Evolutionary conservation across 53 echinoderm and acorn worm species (phyloP).

Genomic region (Pentamera pediparva): DNA sequence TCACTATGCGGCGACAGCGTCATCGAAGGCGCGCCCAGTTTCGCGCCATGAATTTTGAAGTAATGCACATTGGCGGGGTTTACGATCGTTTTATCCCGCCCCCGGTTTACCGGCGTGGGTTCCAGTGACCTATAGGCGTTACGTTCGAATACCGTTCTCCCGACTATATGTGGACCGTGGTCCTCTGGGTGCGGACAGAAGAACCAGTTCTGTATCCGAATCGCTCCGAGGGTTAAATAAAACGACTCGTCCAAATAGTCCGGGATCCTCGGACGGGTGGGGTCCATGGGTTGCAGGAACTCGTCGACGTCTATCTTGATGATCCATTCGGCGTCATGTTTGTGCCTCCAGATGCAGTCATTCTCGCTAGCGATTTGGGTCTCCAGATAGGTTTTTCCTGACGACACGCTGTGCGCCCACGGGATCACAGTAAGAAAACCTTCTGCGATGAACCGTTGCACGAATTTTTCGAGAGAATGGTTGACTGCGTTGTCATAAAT

Average conservation of each 20-base stretch:
- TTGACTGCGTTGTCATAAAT: constrained; percentile 57
- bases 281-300: constrained; percentile 73
- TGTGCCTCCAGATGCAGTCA: constrained; percentile 61
- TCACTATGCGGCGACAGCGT: constrained; percentile 46
- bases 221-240: constrained; percentile 21
- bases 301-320: constrained; percentile 69
- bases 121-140: constrained; percentile 26
- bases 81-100: constrained; percentile 55
- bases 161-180: not conserved
- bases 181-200: constrained; percentile 29
- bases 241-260: not conserved
- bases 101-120: constrained; percentile 46
- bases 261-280: constrained; percentile 3
- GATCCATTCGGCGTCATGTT: constrained; percentile 45
- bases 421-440: constrained; percentile 60
- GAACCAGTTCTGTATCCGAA: constrained; percentile 63
- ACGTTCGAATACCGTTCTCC: constrained; percentile 37
- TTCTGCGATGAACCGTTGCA: constrained; percentile 8
- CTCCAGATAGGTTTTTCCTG: constrained; percentile 58
- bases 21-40: constrained; percentile 48
- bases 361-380: constrained; percentile 64
- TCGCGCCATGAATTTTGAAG: constrained; percentile 59
- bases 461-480: constrained; percentile 3
- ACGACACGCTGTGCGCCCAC: constrained; percentile 43
- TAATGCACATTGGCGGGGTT: constrained; percentile 54